Conservation (phyloP, 2,797 vertebrate species). For the Syngnathus rostellatus region DNA sequence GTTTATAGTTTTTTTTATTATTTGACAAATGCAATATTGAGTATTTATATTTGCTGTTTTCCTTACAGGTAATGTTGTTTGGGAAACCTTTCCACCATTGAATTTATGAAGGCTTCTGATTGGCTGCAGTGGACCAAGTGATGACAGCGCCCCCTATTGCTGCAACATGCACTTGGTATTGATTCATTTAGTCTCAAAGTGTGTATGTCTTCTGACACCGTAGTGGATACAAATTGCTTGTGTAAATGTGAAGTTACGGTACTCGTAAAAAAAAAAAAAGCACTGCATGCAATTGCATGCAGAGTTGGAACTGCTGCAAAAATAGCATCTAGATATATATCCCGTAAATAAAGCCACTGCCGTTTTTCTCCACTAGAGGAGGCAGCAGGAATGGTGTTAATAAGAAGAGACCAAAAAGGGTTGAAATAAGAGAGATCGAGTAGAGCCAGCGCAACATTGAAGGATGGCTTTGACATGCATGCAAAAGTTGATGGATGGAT, state of each 20-base stretch:
- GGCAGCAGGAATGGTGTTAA: conserved; percentile 68
- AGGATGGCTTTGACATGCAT: conserved; percentile 40
- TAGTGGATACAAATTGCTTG: neutral
- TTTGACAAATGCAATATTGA: no score
- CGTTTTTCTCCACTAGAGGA: conserved; percentile 45
- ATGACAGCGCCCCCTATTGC: neutral
- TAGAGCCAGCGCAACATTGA: conserved; percentile 52
- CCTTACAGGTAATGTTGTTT: neutral
- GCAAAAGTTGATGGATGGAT: conserved; percentile 42
- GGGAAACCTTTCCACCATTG: neutral
- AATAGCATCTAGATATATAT: neutral
- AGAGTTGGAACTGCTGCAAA: conserved; percentile 1
- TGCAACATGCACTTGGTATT: neutral
- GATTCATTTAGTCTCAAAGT: neutral
- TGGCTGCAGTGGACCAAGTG: neutral
- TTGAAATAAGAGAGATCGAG: conserved; percentile 60
- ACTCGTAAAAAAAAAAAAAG: neutral
- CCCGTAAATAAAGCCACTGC: conserved; percentile 5
- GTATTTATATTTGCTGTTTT: neutral
- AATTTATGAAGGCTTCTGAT: neutral
- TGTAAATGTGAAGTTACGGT: neutral
- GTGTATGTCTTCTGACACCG: neutral
- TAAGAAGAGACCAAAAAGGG: conserved; percentile 59
- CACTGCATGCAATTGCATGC: no score
- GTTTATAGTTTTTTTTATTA: neutral